Evolutionary conservation across 2,797 vertebrate genomes (phyloP).

Genomic region (Chelonia mydas): DNA sequence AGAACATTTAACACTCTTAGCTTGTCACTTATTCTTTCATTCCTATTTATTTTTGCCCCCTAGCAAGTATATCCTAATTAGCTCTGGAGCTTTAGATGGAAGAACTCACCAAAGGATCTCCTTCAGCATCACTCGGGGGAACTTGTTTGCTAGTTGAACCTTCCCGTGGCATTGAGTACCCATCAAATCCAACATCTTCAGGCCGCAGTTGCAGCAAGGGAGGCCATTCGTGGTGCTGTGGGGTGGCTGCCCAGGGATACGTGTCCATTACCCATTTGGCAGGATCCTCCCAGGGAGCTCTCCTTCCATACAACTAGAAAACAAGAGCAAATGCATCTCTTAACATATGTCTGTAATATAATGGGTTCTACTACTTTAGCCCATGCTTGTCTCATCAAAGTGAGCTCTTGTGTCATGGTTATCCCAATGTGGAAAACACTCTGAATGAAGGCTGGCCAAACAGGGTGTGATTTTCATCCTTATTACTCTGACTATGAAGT

Average conservation of each 20-base stretch:
- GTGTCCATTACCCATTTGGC: slow-evolving; percentile 97
- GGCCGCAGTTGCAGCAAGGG: slow-evolving; percentile 94
- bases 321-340: background rate
- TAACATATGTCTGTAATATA: background rate
- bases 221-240: slow-evolving; percentile 93
- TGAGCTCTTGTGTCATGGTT: rapidly evolving
- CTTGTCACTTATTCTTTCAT: background rate
- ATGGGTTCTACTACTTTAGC: rapidly evolving
- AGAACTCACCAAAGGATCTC: slow-evolving; percentile 93
- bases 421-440: background rate
- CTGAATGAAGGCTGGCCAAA: background rate
- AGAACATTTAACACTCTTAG: background rate
- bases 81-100: rapidly evolving
- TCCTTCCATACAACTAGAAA: slow-evolving; percentile 92
- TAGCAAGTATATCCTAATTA: rapidly evolving
- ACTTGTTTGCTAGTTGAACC: slow-evolving; percentile 89
- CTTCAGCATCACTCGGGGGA: slow-evolving; percentile 90
- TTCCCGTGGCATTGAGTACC: slow-evolving; percentile 90
- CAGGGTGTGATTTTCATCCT: background rate
- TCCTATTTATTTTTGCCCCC: background rate
- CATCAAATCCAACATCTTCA: slow-evolving; percentile 97
- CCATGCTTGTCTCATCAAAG: background rate
- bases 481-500: rapidly evolving
- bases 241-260: slow-evolving; percentile 92
- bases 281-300: slow-evolving; percentile 95